Evolutionary conservation across 2,113 vertebrate species (phyloP), one percentile per base, ranked within the genome.

Genomic region (Phyllostomus discolor): DNA sequence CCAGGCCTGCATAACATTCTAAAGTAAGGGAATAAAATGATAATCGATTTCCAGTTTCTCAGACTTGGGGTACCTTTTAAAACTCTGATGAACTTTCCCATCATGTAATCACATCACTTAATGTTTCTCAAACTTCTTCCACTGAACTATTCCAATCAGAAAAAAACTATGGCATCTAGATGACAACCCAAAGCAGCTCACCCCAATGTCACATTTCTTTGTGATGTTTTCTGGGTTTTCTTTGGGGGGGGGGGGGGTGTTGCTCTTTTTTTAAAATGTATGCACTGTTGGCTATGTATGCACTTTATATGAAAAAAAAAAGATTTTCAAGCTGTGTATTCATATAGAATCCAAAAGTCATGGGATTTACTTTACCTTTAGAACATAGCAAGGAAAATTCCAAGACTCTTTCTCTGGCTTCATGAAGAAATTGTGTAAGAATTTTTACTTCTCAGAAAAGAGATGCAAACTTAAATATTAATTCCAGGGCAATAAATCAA

Each of bases 21-120:
- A 88, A 95, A 50, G 62, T 26, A 50, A 76, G 94, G 66, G 1
- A 81, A 82, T 82, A 26, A 83, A 70, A 90, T 78, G 43, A 54
- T 57, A 41, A 67, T 69, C 38, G 59, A 92, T 92, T 35, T 93
- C 46, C 14, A 66, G 57, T 95, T 96, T 95, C 75, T 70, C 41
- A 70, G 85, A 14, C 28, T 80, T 78, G 48, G 6, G 7, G 15
- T 38, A 76, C 46, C 89, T 80, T 78, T 93, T 78, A 66, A 80
- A 75, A 46, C 41, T 69, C 35, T 46, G 20, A 43, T 41, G 35
- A 41, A 17, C 43, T 41, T 93, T 84, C 31, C 28, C n/a, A 33
- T 46, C 4, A 15, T 19, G 57, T 11, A 52, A 10, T 64, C 16
- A 41, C 48, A 75, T 70, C 52, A 41, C 46, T 67, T 24, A 73